phyloP scores from a whole-genome alignment of 2,888 invertebrate genomes.

The Drosophila paramelanica region DNA sequence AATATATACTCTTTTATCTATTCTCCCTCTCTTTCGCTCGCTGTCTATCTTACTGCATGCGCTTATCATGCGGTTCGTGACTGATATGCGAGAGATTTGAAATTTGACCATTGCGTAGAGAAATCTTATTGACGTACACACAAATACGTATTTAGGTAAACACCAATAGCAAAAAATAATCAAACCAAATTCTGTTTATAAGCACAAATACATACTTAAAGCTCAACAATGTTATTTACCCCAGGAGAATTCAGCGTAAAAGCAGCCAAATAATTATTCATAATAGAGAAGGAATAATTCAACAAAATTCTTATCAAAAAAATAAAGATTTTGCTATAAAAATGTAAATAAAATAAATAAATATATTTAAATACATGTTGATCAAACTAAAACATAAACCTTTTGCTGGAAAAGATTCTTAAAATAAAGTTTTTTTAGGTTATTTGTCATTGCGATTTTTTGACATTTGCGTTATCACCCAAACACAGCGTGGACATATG shows the following conservation, averaged over 20 bases:
- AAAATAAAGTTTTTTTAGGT: background rate
- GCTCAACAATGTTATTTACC: background rate
- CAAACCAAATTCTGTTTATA: conserved; percentile 53
- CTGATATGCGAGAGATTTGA: conserved; percentile 51
- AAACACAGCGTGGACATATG: background rate
- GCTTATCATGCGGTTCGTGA: conserved; percentile 60
- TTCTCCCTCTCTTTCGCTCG: background rate
- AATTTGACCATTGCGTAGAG: conserved; percentile 38
- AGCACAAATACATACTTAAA: background rate
- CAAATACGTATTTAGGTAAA: conserved; percentile 44
- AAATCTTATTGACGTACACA: conserved; percentile 63
- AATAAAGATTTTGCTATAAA: background rate
- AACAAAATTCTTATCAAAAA: no score
- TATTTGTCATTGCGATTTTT: conserved; percentile 32
- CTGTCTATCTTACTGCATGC: background rate
- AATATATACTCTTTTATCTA: conserved; percentile 28
- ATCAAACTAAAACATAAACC: no score
- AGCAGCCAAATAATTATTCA: background rate
- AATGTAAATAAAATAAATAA: background rate
- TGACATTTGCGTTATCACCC: conserved; percentile 22
- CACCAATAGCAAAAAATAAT: conserved; percentile 44
- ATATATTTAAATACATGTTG: no score
- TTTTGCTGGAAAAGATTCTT: no score
- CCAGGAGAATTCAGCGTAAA: background rate
- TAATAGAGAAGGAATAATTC: background rate